These are phyloP conservation scores for Malurus elegans DNA, from an alignment of 2,113 vertebrate species.

Conservation along the genomic window DNA sequence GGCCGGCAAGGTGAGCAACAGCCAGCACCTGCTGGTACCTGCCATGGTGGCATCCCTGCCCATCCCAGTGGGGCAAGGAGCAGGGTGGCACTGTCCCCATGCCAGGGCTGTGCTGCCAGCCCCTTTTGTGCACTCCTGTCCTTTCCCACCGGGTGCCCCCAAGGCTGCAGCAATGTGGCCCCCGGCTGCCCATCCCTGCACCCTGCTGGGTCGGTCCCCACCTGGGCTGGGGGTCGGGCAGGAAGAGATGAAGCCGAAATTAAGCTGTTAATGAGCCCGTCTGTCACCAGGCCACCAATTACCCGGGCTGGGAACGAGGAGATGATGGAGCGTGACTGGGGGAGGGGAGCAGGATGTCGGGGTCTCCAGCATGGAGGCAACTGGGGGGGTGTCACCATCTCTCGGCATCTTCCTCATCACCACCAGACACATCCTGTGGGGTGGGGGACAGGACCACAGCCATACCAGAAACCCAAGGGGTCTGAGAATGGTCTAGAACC, in stretches of 20 bases:
- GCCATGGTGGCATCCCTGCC: accelerated
- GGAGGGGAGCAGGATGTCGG: not conserved
- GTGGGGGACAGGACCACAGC: not conserved
- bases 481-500: not conserved
- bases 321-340: constrained; percentile 40
- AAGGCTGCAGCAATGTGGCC: not conserved
- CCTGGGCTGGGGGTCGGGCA: not conserved
- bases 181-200: not conserved
- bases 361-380: not conserved
- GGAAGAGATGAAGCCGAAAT: constrained; percentile 48
- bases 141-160: not conserved
- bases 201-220: not conserved
- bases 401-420: not conserved
- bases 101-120: not conserved
- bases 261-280: constrained; percentile 74
- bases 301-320: constrained; percentile 1
- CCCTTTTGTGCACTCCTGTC: accelerated
- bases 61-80: not conserved
- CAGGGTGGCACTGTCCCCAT: not conserved
- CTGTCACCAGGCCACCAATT: constrained; percentile 71
- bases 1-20: not conserved
- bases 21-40: not conserved
- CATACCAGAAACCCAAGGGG: not conserved
- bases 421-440: not conserved
- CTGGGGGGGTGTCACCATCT: not conserved